phyloP scores from a whole-genome alignment of 1,140 invertebrate genomes.

The Copidosoma floridanum region DNA sequence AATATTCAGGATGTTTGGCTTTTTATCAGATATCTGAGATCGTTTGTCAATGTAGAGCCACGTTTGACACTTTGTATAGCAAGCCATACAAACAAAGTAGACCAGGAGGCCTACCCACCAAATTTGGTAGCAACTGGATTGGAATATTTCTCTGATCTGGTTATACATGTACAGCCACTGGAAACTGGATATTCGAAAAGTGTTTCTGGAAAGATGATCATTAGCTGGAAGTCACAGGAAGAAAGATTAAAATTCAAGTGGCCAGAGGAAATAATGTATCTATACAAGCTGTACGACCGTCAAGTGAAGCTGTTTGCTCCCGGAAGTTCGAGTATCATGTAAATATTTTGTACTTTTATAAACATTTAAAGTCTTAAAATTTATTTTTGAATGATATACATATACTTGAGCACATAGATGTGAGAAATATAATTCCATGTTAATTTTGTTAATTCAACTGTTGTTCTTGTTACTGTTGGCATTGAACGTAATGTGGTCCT shows the following conservation, averaged over 20 bases:
- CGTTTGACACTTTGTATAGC: slow-evolving; percentile 56
- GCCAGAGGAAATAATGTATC: slow-evolving; percentile 54
- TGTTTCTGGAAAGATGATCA: slow-evolving; percentile 65
- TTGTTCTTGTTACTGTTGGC: too few relatives aligned
- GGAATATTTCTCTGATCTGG: slow-evolving; percentile 62
- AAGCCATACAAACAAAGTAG: slow-evolving; percentile 56
- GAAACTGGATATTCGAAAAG: slow-evolving; percentile 67
- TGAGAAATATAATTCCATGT: too few relatives aligned
- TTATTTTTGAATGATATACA: too few relatives aligned
- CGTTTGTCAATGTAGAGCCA: slow-evolving; percentile 32
- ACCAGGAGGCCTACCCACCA: slow-evolving; percentile 49
- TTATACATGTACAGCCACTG: slow-evolving; percentile 63
- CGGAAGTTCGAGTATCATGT: slow-evolving; percentile 48
- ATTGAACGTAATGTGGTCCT: too few relatives aligned
- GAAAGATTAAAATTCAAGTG: slow-evolving; percentile 53
- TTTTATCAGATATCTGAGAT: slow-evolving; percentile 56
- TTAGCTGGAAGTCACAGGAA: slow-evolving; percentile 53
- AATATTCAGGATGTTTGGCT: slow-evolving; percentile 56
- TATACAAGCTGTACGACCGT: slow-evolving; percentile 71
- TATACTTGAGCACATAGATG: too few relatives aligned
- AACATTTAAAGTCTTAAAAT: too few relatives aligned
- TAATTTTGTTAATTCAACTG: too few relatives aligned
- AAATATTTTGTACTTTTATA: neutral
- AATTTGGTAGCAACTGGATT: slow-evolving; percentile 60
- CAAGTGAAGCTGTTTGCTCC: slow-evolving; percentile 70